These are phyloP conservation scores for Biston betularia DNA, from an alignment of 2,888 invertebrate genomes.

Conservation along the genomic window DNA sequence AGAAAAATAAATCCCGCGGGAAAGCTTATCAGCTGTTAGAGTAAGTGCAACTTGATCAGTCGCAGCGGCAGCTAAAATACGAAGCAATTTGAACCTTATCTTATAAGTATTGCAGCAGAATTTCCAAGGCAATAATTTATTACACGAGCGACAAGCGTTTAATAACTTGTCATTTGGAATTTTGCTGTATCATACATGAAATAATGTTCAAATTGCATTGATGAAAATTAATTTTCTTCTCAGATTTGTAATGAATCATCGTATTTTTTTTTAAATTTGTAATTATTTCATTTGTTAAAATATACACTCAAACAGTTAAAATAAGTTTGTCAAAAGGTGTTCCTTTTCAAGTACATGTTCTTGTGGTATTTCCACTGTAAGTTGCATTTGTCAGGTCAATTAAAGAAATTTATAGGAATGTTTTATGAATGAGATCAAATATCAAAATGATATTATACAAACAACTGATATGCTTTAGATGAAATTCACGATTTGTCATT, in stretches of 20 bases:
- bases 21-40: slow-evolving; percentile 1
- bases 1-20: not conserved
- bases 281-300: too few species aligned
- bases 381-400: not conserved
- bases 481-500: slow-evolving; percentile 27
- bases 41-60: not conserved
- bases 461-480: slow-evolving; percentile 35
- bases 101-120: not conserved
- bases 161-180: too few species aligned
- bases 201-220: too few species aligned
- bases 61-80: not conserved
- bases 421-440: slow-evolving; percentile 25
- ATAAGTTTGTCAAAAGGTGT: too few species aligned
- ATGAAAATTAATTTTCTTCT: too few species aligned
- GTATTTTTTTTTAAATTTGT: too few species aligned
- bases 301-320: too few species aligned
- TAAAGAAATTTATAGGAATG: not conserved
- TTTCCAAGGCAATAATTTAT: not conserved
- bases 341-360: not conserved
- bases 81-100: not conserved
- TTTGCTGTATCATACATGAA: too few species aligned
- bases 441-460: slow-evolving; percentile 17
- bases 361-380: not conserved
- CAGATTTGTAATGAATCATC: too few species aligned
- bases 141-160: not conserved